Evolutionary conservation across 2,888 invertebrate species (phyloP), one percentile per base, ranked within the genome.

Genomic region (Autographa pulchrina): DNA sequence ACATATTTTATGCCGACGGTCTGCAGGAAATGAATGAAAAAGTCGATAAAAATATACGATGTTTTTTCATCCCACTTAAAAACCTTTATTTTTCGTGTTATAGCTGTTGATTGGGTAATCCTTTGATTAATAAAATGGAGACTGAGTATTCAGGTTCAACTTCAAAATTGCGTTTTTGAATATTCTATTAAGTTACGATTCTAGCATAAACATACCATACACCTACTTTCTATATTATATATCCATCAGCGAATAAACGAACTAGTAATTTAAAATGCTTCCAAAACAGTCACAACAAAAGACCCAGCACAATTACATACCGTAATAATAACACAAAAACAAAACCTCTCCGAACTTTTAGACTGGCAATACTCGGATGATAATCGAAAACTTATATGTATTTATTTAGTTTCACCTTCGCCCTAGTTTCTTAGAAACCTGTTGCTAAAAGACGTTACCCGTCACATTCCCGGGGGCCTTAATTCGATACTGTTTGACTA

Each of bases 351-450:
- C 6, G 4, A 48, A 48, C 48, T 48, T 48, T n/a, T n/a, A 7
- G 9, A 38, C n/a, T 48, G 58, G 59, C 41, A 56, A 52, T 43
- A 69, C 58, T 68, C 60, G 48, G 32, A 60, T 70, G 58, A 69
- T 80, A 80, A 82, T 74, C 65, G 58, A 62, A 78, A 72, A 81
- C 54, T 74, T 68, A 68, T 74, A 56, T 25, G 25, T 25, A 77
- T 77, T 70, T 75, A 78, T 81, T 78, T 73, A 63, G 61, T 66
- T 66, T 78, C 67, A 84, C 84, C 75, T 82, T 78, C 62, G 78
- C 76, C 80, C 85, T 85, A 89, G 87, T 91, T 90, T 88, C 84
- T 86, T 86, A 87, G 88, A 89, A 86, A 93, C 93, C 93, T 94
- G 93, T 94, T 93, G 93, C 93, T 90, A 86, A 65, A 86, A 89